Evolutionary conservation across 2,797 vertebrate genomes (phyloP).

Genomic region (Sus cebifrons): DNA sequence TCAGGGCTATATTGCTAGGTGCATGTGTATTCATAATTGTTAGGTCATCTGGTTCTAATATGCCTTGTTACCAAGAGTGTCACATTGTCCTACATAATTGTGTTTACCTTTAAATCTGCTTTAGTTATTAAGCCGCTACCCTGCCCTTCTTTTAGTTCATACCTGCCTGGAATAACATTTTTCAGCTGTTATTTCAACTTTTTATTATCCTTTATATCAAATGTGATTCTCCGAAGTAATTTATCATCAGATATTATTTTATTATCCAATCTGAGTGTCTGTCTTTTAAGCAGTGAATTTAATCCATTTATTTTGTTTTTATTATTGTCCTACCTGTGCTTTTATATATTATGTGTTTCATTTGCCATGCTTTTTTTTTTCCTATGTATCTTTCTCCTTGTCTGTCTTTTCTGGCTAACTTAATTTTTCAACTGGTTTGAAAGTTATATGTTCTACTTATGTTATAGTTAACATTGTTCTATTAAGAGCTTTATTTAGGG

Average conservation of each 20-base stretch:
- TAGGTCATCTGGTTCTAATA: not conserved
- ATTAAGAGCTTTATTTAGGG: not conserved
- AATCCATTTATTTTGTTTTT: not conserved
- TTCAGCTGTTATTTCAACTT: not conserved
- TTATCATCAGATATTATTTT: constrained; percentile 36
- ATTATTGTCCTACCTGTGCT: not conserved
- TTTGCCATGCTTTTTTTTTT: not conserved
- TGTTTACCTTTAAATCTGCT: constrained; percentile 23
- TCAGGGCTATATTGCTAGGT: not conserved
- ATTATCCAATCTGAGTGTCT: not conserved
- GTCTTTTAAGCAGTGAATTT: not conserved
- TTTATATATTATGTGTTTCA: not conserved
- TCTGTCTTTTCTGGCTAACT: not conserved
- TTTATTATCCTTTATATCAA: not conserved
- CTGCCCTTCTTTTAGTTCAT: not conserved
- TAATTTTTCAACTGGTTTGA: not conserved
- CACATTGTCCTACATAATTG: not conserved
- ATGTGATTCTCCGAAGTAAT: not conserved
- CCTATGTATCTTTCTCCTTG: not conserved
- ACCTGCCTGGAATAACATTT: not conserved
- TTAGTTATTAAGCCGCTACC: not conserved
- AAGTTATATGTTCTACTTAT: not conserved
- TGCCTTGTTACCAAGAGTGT: not conserved
- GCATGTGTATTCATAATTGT: not conserved
- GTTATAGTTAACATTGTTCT: not conserved